Evolutionary conservation across 2,797 vertebrate species (phyloP).

Genomic region (Alectoris magna): DNA sequence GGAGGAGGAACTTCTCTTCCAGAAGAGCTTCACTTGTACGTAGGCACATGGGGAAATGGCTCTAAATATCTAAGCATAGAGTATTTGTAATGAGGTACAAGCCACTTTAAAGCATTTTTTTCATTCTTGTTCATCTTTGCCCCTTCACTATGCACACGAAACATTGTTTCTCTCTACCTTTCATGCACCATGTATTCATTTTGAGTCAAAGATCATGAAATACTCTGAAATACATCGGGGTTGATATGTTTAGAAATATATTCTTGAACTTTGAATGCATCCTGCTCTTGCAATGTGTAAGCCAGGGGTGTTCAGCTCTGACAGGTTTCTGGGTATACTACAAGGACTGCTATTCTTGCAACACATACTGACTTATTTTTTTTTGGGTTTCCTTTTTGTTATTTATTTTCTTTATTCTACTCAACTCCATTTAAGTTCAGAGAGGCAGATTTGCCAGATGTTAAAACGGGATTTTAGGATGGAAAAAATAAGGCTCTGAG

Average conservation of each 20-base stretch:
- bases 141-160: not conserved
- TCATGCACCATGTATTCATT: not conserved
- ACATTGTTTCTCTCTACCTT: not conserved
- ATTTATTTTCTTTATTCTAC: not conserved
- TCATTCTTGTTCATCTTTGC: not conserved
- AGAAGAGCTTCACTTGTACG: not conserved
- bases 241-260: not conserved
- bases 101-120: not conserved
- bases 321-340: conserved; percentile 19
- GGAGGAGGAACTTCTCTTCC: not conserved
- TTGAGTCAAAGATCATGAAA: not conserved
- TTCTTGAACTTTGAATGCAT: not conserved
- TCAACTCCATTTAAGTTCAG: not conserved
- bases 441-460: not conserved
- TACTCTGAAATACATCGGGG: not conserved
- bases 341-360: not conserved
- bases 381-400: not conserved
- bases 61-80: fast-evolving
- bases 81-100: not conserved
- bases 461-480: not conserved
- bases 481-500: not conserved
- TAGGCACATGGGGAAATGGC: not conserved
- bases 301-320: not conserved
- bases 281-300: not conserved
- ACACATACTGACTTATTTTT: not conserved